Evolutionary conservation across 2,113 vertebrate genomes (phyloP).

Genomic region (Jacana jacana): DNA sequence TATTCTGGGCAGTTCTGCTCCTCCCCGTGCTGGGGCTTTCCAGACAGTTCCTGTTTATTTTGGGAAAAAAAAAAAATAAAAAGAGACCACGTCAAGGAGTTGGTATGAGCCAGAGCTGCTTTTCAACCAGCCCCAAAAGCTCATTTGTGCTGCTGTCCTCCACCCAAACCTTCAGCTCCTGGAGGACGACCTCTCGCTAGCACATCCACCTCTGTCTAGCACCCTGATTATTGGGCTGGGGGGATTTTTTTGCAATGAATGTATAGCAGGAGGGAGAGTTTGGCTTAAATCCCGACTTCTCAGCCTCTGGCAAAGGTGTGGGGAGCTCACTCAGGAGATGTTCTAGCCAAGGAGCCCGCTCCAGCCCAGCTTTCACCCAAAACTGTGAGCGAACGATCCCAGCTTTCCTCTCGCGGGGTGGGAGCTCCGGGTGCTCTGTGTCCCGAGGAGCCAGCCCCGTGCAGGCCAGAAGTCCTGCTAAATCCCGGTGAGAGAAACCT

Average conservation of each 20-base stretch:
- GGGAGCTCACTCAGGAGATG: accelerated
- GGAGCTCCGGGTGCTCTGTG: accelerated
- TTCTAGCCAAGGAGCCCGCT: neutral
- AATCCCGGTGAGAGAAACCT: neutral
- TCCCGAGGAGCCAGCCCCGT: accelerated
- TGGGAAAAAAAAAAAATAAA: conserved; percentile 18
- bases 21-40: neutral
- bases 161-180: neutral
- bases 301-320: accelerated
- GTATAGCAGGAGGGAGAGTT: neutral
- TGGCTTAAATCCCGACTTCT: neutral
- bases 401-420: neutral
- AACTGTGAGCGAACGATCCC: neutral
- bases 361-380: neutral
- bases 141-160: neutral
- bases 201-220: neutral
- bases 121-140: neutral
- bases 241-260: neutral
- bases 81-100: conserved; percentile 23
- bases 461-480: accelerated
- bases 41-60: conserved; percentile 47
- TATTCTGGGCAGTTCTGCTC: neutral
- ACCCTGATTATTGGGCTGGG: neutral
- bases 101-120: neutral
- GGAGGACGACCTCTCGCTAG: neutral